These are phyloP conservation scores for Thecophora atra DNA, from an alignment of 2,888 invertebrate genomes.

Conservation along the genomic window DNA sequence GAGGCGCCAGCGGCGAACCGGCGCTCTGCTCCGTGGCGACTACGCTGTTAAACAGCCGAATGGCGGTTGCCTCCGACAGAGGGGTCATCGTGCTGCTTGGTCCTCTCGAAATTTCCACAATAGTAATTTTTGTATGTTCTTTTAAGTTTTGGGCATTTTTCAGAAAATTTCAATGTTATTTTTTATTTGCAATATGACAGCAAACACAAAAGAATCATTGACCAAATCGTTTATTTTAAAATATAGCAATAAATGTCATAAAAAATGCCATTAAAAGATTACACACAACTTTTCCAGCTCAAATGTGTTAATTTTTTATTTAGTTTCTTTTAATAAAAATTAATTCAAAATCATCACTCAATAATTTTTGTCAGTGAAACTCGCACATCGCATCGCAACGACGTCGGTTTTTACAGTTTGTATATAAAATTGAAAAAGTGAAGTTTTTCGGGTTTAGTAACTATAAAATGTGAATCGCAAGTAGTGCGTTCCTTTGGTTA, in stretches of 20 bases:
- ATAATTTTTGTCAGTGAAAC: slow-evolving; percentile 14
- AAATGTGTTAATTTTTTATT: slow-evolving; percentile 34
- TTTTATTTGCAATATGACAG: slow-evolving; percentile 9
- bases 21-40: background rate
- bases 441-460: slow-evolving; percentile 24
- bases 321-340: slow-evolving; percentile 20
- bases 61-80: slow-evolving; percentile 51
- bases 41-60: slow-evolving; percentile 53
- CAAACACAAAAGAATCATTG: slow-evolving; percentile 3
- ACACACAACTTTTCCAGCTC: slow-evolving; percentile 11
- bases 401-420: slow-evolving; percentile 10
- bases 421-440: slow-evolving; percentile 27
- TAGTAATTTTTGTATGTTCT: slow-evolving; percentile 20
- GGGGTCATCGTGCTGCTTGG: slow-evolving; percentile 42
- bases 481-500: slow-evolving; percentile 16
- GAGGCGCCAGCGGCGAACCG: background rate
- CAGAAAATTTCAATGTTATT: slow-evolving; percentile 1
- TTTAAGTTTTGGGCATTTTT: slow-evolving; percentile 7
- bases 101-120: background rate
- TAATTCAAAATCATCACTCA: slow-evolving; percentile 24
- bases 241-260: background rate
- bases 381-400: slow-evolving; percentile 18
- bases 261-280: background rate
- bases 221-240: background rate
- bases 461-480: slow-evolving; percentile 20